Conservation (phyloP, 2,113 vertebrate genomes). For the Bos taurus region DNA sequence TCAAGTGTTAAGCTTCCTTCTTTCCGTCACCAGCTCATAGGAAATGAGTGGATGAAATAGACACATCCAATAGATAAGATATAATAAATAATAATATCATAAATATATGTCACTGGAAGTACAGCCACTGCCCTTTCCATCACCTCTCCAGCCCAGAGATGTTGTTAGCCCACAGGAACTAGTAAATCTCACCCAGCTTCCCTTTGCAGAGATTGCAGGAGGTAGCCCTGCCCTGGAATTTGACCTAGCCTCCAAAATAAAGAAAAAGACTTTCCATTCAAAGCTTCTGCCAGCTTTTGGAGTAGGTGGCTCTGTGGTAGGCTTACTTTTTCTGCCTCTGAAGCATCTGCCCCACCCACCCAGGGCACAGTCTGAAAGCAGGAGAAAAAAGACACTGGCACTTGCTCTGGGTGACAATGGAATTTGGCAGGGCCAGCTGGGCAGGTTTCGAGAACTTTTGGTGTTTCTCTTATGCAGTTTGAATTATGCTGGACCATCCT, state of each 20-base stretch:
- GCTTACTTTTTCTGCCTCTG: background rate
- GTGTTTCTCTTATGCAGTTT: background rate
- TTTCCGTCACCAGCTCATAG: background rate
- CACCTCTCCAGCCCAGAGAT: background rate
- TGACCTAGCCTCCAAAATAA: background rate
- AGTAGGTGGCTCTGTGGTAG: background rate
- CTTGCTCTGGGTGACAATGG: background rate
- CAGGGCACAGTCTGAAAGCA: background rate
- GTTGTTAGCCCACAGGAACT: background rate
- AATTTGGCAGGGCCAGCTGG: background rate
- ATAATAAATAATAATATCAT: background rate
- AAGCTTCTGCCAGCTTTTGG: background rate
- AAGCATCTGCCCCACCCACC: background rate
- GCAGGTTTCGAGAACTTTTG: background rate
- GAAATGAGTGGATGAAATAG: background rate
- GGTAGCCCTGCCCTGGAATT: background rate
- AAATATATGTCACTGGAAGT: background rate
- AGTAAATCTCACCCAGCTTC: background rate
- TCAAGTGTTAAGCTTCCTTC: background rate
- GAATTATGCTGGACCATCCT: background rate
- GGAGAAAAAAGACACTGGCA: background rate
- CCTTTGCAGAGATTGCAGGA: background rate
- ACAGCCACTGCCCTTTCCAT: background rate
- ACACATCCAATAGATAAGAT: background rate
- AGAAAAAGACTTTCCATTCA: background rate